These are phyloP conservation scores for Sus cebifrons DNA, from an alignment of 2,797 vertebrate species.

Conservation along the genomic window DNA sequence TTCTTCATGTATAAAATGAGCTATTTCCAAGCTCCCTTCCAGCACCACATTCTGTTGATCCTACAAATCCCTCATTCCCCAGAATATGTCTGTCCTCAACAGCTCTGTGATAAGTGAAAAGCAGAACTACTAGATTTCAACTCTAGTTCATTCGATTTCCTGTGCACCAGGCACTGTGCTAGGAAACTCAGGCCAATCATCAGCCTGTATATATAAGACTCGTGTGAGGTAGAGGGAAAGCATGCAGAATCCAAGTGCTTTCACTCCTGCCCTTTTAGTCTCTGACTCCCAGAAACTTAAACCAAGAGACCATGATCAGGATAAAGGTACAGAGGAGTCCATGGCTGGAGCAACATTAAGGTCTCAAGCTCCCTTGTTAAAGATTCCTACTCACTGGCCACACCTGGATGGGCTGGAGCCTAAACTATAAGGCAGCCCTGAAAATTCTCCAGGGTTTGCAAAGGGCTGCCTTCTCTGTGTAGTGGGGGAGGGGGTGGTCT, in stretches of 20 bases:
- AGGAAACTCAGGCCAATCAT: neutral
- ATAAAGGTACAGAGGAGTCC: neutral
- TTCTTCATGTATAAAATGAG: neutral
- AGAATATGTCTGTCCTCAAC: neutral
- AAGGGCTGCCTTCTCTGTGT: neutral
- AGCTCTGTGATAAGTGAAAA: neutral
- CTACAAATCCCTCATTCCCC: neutral
- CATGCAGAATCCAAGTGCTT: neutral
- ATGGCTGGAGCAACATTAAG: neutral
- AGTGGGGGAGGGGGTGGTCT: accelerated
- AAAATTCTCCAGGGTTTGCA: neutral
- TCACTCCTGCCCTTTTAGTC: neutral
- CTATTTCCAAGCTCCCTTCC: neutral
- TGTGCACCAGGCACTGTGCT: neutral
- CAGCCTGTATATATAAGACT: neutral
- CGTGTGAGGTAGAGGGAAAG: neutral
- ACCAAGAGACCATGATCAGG: neutral
- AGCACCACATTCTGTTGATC: neutral
- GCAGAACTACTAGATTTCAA: neutral
- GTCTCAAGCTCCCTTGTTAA: neutral
- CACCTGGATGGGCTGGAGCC: neutral
- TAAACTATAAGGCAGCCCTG: neutral
- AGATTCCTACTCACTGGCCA: neutral
- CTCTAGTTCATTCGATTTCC: neutral
- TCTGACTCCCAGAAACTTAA: neutral